Evolutionary conservation across 2,797 vertebrate genomes (phyloP), one percentile per base, ranked within the genome.

Genomic region (Phoebastria nigripes): DNA sequence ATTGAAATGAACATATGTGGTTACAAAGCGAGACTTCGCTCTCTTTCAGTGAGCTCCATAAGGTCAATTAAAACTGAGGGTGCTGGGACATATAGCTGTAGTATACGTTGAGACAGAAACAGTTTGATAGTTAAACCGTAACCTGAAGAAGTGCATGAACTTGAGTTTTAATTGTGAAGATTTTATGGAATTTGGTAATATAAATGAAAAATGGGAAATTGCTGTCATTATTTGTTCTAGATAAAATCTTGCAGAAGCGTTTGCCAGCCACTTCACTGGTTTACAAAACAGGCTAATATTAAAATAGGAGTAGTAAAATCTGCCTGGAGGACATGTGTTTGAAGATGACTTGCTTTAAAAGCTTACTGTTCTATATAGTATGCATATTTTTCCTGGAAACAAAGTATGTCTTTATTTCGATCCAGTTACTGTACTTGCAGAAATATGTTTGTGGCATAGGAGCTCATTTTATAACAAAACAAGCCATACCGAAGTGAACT

Each of bases 121-220:
- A 62, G 29, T 76, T 77, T 89, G 47, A 80, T 54, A 82, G 61
- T 79, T 80, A 46, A 89, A n/a, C 63, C 41, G 15, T 65, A 65
- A 72, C 70, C 31, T 74, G 69, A 89, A 82, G 46, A 92, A 92
- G 41, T 86, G 28, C 18, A 29, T 52, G 35, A 58, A 49, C 24
- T 84, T 61, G 58, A 35, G 22, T 87, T 94, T 93, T 87, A 79
- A 65, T 79, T 82, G 37, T 76, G 35, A 77, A 70, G 44, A 66
- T 71, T 94, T 96, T 70, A 47, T 89, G 58, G 39, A 86, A 91
- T 79, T 93, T 76, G 25, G 25, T 84, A 82, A 82, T 7, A 12
- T 46, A 91, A 88, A 82, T 82, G 66, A 95, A 92, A 94, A 94
- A 61, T 69, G 54, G 65, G 52, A 92, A 82, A 58, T 88, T 80